Percentiles rank a stretch among this genome's conserved stretches.
phyloP scores from a whole-genome alignment of 1,140 invertebrate genomes.

The Coelopa frigida region DNA sequence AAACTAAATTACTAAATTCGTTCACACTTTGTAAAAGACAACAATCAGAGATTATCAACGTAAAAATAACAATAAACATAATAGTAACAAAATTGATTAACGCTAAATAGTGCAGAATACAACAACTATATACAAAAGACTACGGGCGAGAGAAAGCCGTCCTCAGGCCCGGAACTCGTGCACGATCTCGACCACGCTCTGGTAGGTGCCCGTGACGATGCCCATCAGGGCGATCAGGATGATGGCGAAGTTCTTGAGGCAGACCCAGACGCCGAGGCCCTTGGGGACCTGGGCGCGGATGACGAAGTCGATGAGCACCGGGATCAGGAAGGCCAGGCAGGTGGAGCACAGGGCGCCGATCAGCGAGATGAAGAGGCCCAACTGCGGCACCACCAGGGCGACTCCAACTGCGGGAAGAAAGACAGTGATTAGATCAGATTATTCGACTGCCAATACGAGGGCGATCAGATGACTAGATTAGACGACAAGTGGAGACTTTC shows the following conservation, averaged over 20 bases:
- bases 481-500: background rate
- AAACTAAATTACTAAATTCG: too few species aligned
- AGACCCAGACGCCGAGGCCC: constrained; percentile 40
- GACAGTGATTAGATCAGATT: background rate
- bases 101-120: too few species aligned
- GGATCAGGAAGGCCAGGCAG: constrained; percentile 78
- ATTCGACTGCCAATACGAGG: background rate
- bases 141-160: too few species aligned
- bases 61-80: too few species aligned
- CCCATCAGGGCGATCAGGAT: constrained; percentile 62
- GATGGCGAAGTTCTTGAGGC: constrained; percentile 58
- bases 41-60: too few species aligned
- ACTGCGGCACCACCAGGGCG: constrained; percentile 71
- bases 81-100: too few species aligned
- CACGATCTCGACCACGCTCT: constrained; percentile 59
- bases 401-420: constrained; percentile 59
- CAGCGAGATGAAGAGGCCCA: constrained; percentile 82
- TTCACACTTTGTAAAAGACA: too few species aligned
- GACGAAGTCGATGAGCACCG: constrained; percentile 77
- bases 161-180: constrained; percentile 47
- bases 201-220: constrained; percentile 66
- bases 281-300: constrained; percentile 49
- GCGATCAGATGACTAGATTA: too few species aligned
- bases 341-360: constrained; percentile 85
- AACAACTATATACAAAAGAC: too few species aligned